Base-by-base conservation (phyloP, 2,888 invertebrate species). In the Schizaphis graminum region DNA sequence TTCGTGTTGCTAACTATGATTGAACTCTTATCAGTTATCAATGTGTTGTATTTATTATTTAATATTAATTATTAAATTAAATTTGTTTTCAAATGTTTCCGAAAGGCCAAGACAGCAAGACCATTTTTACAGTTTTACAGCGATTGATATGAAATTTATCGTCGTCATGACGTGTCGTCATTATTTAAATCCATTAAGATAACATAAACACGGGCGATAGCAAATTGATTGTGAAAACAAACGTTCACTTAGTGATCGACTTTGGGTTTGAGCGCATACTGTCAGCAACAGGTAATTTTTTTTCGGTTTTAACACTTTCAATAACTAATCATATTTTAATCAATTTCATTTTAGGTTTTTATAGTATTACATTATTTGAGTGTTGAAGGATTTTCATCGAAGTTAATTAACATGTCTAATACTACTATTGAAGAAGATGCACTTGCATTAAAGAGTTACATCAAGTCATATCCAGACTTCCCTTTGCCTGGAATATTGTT, bases 401-500 rank as follows among this genome's bases (percentile, higher is more conserved):
- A 57, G 28, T 26, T 26, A 35, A n/a, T 41, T n/a, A 57, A 57
- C 2, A 94, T 94, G 94, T 26, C 91, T 2, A 53, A 8, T 11
- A 90, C 85, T 49, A 87, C 24, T 41, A 85, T 91, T 41, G 94
- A 94, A 87, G 91, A 94, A 0, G 94, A 94, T 10, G 47, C 90
- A 0, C 26, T 61, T 4, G 47, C 24, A 10, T 35, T 98, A 0
- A 97, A 97, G 95, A 96, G 97, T 61, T 97, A 97, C 95, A 97
- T 98, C 91, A 96, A 96, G 95, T 96, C 96, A 95, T 98, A 97
- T 96, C 97, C 97, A 0, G 97, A 99, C 96, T 99, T 99, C 96
- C 99, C 99, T 0, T 98, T 98, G 96, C 96, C 97, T 94, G 99
- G 98, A 92, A 97, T 99, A 95, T 95, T 97, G 93, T 99, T 98